phyloP scores from a whole-genome alignment of 2,888 invertebrate genomes.

The Acrobasis suavella region DNA sequence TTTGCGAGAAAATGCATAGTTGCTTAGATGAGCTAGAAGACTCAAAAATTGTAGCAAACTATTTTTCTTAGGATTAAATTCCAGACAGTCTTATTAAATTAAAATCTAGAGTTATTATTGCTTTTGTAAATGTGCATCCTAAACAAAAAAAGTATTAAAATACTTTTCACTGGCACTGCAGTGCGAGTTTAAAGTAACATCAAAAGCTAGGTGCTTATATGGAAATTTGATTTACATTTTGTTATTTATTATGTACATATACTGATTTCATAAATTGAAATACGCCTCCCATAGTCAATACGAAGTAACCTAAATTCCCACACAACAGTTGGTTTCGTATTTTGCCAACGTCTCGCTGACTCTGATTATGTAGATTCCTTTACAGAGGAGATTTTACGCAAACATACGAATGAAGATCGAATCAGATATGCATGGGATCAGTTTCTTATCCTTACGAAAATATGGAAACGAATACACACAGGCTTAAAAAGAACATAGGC shows the following conservation, averaged over 20 bases:
- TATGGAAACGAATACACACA: conserved; percentile 60
- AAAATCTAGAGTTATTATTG: too few species aligned
- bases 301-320: conserved; percentile 29
- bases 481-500: conserved; percentile 35
- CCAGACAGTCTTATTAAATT: too few species aligned
- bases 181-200: too few species aligned
- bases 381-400: conserved; percentile 69
- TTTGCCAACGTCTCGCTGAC: conserved; percentile 65
- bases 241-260: conserved; percentile 23
- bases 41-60: too few species aligned
- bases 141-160: too few species aligned
- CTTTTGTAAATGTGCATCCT: too few species aligned
- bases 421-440: conserved; percentile 76
- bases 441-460: conserved; percentile 65
- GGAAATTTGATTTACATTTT: too few species aligned
- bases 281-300: conserved; percentile 13
- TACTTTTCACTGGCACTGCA: too few species aligned
- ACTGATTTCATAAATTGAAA: conserved; percentile 19
- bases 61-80: too few species aligned
- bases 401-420: conserved; percentile 72
- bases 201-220: too few species aligned
- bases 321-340: conserved; percentile 58
- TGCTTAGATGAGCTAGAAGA: neutral
- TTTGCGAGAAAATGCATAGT: neutral
- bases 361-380: conserved; percentile 75